A percentile compares a stretch with the other conserved stretches of the same genome.
Evolutionary conservation across 2,888 invertebrate genomes (phyloP).

Genomic region (Epistrophella euchroma): DNA sequence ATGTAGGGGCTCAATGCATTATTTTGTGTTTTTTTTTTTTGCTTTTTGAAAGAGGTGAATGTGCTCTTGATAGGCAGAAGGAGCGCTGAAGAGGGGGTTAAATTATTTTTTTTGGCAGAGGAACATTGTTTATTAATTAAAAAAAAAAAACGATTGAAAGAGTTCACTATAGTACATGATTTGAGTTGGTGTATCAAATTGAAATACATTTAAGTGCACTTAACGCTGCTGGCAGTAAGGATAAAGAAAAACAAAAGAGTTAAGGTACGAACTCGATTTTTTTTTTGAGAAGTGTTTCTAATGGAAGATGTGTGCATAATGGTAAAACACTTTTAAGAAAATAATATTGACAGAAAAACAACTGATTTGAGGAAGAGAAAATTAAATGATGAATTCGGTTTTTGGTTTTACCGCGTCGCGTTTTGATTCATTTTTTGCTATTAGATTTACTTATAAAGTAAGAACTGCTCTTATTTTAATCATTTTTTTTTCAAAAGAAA

Average conservation of each 20-base stretch:
- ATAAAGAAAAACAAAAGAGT: constrained; percentile 48
- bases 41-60: constrained; percentile 60
- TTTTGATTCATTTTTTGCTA: too few relatives aligned
- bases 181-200: constrained; percentile 37
- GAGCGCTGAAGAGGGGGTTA: constrained; percentile 17
- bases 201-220: constrained; percentile 29
- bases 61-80: constrained; percentile 61
- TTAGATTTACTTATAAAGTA: too few relatives aligned
- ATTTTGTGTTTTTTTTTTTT: neutral
- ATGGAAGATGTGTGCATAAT: neutral
- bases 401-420: too few relatives aligned
- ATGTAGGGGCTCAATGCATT: constrained; percentile 40
- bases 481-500: too few relatives aligned
- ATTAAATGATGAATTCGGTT: too few relatives aligned
- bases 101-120: constrained; percentile 29
- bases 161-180: neutral
- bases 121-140: constrained; percentile 54
- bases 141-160: constrained; percentile 27
- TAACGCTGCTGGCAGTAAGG: constrained; percentile 10
- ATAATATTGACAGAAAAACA: neutral
- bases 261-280: constrained; percentile 47
- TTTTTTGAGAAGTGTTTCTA: neutral
- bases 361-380: neutral
- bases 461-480: too few relatives aligned
- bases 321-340: neutral